Conservation (phyloP, 2,888 invertebrate species). For the Alentia gelatinosa region DNA sequence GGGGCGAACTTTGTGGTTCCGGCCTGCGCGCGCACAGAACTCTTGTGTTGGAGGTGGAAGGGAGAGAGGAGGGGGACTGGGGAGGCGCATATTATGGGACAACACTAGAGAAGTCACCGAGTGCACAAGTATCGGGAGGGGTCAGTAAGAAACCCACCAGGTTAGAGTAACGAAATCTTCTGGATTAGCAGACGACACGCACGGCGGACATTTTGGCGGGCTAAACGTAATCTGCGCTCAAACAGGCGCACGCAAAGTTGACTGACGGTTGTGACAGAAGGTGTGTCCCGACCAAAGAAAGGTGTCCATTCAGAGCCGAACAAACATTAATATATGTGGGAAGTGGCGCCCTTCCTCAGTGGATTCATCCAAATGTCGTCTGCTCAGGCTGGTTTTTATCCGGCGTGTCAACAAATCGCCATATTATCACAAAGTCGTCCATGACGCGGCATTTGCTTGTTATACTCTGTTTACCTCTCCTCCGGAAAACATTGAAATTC, state of each 20-base stretch:
- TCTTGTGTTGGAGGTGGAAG: neutral
- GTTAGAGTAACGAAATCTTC: slow-evolving; percentile 26
- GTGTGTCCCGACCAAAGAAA: slow-evolving; percentile 4
- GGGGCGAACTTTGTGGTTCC: neutral
- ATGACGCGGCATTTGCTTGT: neutral
- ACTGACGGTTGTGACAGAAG: slow-evolving; percentile 9
- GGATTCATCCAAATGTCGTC: neutral
- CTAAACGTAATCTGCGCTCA: neutral
- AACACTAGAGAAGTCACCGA: slow-evolving; percentile 2
- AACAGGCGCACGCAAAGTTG: neutral
- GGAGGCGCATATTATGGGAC: neutral
- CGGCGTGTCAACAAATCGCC: neutral
- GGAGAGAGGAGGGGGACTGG: neutral
- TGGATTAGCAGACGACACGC: slow-evolving; percentile 10
- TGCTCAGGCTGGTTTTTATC: neutral
- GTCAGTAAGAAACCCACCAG: neutral
- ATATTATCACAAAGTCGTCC: neutral
- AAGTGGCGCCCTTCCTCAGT: neutral
- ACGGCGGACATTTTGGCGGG: neutral
- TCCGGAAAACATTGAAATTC: slow-evolving; percentile 47
- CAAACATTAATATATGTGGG: slow-evolving; percentile 35
- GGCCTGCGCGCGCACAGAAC: neutral
- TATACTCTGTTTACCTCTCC: slow-evolving; percentile 25
- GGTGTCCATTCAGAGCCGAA: neutral
- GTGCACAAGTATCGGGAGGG: neutral